Evolutionary conservation across 2,113 vertebrate genomes (phyloP), one percentile per base, ranked within the genome.

Genomic region (Empidonax alnorum): DNA sequence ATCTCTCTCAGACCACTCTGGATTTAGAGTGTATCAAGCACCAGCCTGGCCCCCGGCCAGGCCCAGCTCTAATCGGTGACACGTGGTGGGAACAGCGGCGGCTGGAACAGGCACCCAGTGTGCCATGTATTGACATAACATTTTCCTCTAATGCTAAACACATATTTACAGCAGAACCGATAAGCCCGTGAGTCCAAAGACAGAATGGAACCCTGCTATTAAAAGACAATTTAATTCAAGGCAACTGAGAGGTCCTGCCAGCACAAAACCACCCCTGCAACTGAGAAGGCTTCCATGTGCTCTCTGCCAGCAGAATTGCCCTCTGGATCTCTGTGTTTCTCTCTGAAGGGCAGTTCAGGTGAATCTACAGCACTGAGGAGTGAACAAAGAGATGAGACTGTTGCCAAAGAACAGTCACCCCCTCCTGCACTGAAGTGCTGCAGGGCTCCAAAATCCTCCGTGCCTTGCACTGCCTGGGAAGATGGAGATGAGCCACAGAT

Each of bases 191-290:
- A 84, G 72, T 16, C 78, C 56, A 65, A 79, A 79, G 80, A 71
- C 0, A 3, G 49, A 89, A 69, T 2, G 2, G 73, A 88, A 90
- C 69, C 49, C 58, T 92, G 71, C 53, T 87, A 84, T 89, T 77
- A 89, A 50, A 92, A 93, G 81, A 93, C 71, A 85, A 65, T 61
- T 91, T 87, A 77, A 93, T 89, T 93, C 65, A 73, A 84, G 33
- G 59, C 66, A 71, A 28, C 25, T 37, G 23, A 9, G 61, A 59
- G 53, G 30, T 85, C 66, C 39, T 66, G 41, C 49, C 21, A 19
- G 28, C 14, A 39, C 30, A 91, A 80, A 73, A 35, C 10, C 31
- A 50, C 2, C 16, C 50, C 55, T 25, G 20, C 44, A 53, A 44
- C 77, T 44, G 22, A 58, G 72, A 19, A 72, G 52, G 58, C 31